Evolutionary conservation across 2,888 invertebrate genomes (phyloP), one percentile per base, ranked within the genome.

Genomic region (Xylota segnis): DNA sequence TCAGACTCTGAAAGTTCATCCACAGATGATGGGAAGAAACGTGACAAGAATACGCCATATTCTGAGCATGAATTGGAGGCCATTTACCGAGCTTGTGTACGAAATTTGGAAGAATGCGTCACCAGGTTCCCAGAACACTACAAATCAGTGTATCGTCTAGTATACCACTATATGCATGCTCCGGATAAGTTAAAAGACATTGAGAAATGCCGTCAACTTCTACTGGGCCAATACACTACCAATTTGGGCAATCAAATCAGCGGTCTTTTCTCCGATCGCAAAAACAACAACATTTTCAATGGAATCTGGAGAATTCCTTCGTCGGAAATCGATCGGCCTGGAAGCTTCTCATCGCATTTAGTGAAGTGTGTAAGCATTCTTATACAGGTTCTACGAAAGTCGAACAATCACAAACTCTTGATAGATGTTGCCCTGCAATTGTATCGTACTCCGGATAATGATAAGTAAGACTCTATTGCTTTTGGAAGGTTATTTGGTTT

Each of bases 221-320:
- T 97, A 89, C 90, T 97, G 40, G 94, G 95, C 0, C 95, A 94
- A 82, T 96, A 96, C 88, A 94, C 93, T 66, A 95, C 95, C 52
- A 94, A 94, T 87, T 93, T 94, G 61, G 94, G 94, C 12, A 94
- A 95, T 90, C 94, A 95, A 87, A 94, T 97, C 63, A 95, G 94
- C 88, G 98, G 98, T 9, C 93, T 98, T 12, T 98, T 98, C 91
- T 94, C 95, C 43, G 98, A 98, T 89, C 94, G 97, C 65, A 98
- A 96, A 91, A 94, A 94, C 70, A 95, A 94, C 18, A 98, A 98
- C 91, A 97, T 98, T 90, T 98, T 98, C 89, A 97, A 97, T 93
- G 96, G 98, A 59, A 96, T 98, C 75, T 98, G 98, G 98, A 94
- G 97, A 88, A 97, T 98, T 90, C 98, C 98, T 0, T 94, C 95